These are phyloP conservation scores for Artibeus jamaicensis DNA, from an alignment of 2,797 vertebrate genomes.

Conservation along the genomic window DNA sequence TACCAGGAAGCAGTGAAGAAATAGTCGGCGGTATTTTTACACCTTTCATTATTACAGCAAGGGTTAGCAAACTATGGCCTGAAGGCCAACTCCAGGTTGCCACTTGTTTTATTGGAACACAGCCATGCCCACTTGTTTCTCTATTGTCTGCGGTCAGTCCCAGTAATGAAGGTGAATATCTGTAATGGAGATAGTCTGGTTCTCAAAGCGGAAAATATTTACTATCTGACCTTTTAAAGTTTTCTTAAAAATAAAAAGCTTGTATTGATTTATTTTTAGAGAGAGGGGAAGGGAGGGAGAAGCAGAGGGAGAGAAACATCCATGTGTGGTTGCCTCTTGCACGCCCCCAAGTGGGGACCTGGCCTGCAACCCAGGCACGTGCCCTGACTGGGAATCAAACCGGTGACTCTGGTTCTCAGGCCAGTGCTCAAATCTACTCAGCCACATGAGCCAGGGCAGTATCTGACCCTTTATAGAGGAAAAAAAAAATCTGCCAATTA, in stretches of 20 bases:
- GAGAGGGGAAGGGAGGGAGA: too few relatives aligned
- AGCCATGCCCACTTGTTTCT: neutral
- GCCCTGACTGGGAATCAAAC: too few relatives aligned
- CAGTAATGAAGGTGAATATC: neutral
- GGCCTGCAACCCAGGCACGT: too few relatives aligned
- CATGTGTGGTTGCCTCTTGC: too few relatives aligned
- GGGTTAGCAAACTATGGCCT: constrained; percentile 10
- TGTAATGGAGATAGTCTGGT: neutral
- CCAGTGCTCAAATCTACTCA: too few relatives aligned
- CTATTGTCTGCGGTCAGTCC: neutral
- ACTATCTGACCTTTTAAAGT: neutral
- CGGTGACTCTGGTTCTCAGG: too few relatives aligned
- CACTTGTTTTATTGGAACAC: constrained; percentile 15
- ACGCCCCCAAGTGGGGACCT: too few relatives aligned
- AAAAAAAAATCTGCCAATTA: neutral
- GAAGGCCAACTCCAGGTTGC: neutral
- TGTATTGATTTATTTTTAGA: too few relatives aligned
- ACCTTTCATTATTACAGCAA: constrained; percentile 31
- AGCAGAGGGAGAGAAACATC: too few relatives aligned
- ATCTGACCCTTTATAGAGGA: neutral
- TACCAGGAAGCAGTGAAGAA: constrained; percentile 10
- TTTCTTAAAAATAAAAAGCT: too few relatives aligned
- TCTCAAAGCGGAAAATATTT: constrained; percentile 25
- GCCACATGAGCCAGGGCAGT: too few relatives aligned
- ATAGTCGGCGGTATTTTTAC: neutral